phyloP scores from a whole-genome alignment of 64 coral and sea anemone species.

The Stylophora pistillata region DNA sequence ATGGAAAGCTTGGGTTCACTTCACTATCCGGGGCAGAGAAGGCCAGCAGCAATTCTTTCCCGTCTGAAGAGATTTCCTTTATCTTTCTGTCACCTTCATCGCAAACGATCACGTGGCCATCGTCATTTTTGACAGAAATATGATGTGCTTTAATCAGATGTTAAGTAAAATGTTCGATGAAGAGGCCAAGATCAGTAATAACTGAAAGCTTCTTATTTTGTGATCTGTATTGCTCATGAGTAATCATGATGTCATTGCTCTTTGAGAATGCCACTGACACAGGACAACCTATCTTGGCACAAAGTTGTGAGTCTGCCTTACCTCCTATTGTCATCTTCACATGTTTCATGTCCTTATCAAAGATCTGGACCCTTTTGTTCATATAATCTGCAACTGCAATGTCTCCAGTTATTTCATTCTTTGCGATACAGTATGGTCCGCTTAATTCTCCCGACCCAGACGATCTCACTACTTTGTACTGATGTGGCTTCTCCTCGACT shows the following conservation, averaged over 20 bases:
- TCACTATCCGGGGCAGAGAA: background rate
- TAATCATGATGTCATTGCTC: conserved; percentile 13
- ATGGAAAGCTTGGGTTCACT: conserved; percentile 2
- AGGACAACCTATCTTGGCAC: background rate
- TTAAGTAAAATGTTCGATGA: background rate
- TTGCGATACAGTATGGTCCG: conserved; percentile 4
- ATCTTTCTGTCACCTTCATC: conserved; percentile 9
- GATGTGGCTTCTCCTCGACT: conserved; percentile 7
- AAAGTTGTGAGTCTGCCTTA: no score
- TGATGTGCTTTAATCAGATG: background rate
- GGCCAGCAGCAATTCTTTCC: conserved; percentile 1
- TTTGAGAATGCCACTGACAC: conserved; percentile 14
- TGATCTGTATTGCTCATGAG: background rate
- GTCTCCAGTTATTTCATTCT: conserved; percentile 19
- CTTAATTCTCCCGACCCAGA: background rate
- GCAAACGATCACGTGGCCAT: conserved; percentile 22
- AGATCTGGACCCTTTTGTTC: conserved; percentile 18
- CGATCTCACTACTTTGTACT: background rate
- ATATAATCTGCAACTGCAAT: conserved; percentile 26
- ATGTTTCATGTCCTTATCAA: conserved; percentile 6
- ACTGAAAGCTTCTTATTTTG: background rate
- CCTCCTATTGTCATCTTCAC: background rate
- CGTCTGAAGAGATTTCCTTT: background rate
- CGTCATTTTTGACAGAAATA: conserved; percentile 12
- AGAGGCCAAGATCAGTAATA: background rate